phyloP scores from a whole-genome alignment of 2,888 invertebrate species.

The Tenthredo amoena region DNA sequence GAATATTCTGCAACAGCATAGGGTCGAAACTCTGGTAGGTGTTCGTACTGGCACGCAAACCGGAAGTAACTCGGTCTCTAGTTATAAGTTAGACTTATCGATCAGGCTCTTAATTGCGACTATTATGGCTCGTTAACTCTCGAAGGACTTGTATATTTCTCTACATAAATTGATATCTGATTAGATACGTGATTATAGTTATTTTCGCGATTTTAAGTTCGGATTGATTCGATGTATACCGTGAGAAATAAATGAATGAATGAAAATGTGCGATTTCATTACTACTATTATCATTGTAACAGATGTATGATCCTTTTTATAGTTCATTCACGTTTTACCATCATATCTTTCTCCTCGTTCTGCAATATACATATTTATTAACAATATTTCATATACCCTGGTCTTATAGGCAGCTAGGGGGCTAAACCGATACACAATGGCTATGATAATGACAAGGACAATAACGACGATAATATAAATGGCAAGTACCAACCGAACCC shows the following conservation, averaged over 20 bases:
- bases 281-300: background rate
- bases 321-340: background rate
- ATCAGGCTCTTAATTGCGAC: constrained; percentile 27
- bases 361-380: constrained; percentile 2
- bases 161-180: background rate
- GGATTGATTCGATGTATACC: background rate
- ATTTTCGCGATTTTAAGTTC: background rate
- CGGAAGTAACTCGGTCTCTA: background rate
- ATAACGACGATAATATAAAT: constrained; percentile 14
- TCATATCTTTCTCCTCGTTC: background rate
- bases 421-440: background rate
- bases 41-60: constrained; percentile 5
- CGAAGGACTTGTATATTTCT: background rate
- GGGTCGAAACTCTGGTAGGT: background rate
- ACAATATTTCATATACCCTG: background rate
- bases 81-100: constrained; percentile 18
- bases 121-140: constrained; percentile 16
- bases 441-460: background rate
- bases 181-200: background rate
- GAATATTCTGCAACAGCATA: background rate
- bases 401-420: background rate
- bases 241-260: background rate
- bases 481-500: background rate
- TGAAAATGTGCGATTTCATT: background rate
- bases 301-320: background rate